Percentiles rank a stretch among this genome's conserved stretches.
phyloP scores from a whole-genome alignment of 2,113 vertebrate species.

The Macroglossus sobrinus region DNA sequence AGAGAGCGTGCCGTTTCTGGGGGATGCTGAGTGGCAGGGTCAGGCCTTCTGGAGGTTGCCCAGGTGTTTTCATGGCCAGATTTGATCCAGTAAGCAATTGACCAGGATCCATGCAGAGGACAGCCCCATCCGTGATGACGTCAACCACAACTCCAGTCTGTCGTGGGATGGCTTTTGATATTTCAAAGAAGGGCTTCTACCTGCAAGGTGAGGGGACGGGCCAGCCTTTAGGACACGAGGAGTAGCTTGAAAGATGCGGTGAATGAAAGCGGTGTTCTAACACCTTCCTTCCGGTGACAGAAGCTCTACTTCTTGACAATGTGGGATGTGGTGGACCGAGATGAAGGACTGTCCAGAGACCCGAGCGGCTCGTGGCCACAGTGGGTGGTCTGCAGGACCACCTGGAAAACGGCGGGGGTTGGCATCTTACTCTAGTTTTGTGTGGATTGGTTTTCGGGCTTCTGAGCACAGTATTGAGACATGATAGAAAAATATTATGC shows the following conservation, averaged over 20 bases:
- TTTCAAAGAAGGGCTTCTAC: neutral
- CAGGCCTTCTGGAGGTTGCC: neutral
- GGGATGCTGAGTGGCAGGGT: neutral
- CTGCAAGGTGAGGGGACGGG: neutral
- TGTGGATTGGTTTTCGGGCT: neutral
- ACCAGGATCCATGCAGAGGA: neutral
- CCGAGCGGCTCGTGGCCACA: rapidly evolving
- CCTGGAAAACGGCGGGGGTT: neutral
- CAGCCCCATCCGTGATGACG: neutral
- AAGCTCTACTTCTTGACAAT: neutral
- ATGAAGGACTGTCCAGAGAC: neutral
- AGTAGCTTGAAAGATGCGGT: neutral
- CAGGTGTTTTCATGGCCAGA: neutral
- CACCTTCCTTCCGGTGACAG: neutral
- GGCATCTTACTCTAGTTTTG: neutral
- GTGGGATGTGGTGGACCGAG: neutral
- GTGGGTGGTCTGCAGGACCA: neutral
- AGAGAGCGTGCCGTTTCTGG: neutral
- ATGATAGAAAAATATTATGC: neutral
- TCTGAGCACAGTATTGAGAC: neutral
- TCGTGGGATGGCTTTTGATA: neutral
- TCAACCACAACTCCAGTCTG: neutral
- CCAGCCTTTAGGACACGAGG: rapidly evolving
- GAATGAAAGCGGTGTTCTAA: neutral
- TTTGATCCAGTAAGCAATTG: neutral